These are phyloP conservation scores for Xenentodon cancila DNA, from an alignment of 2,797 vertebrate species.

Conservation along the genomic window DNA sequence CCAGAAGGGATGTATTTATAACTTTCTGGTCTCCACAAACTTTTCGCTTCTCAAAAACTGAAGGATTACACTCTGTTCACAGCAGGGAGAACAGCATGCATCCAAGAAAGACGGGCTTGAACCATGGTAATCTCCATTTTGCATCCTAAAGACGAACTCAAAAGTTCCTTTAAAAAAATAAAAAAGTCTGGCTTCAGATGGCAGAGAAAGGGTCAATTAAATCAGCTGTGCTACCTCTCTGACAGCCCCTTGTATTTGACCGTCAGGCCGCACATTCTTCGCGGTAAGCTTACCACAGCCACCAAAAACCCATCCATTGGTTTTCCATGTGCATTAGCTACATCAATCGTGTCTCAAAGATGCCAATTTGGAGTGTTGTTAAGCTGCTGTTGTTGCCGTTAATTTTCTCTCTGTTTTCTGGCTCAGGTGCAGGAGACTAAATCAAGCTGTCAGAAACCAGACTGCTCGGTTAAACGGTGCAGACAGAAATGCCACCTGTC, in stretches of 20 bases:
- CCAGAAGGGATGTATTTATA: conserved; percentile 69
- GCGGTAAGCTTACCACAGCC: conserved; percentile 20
- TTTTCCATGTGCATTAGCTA: conserved; percentile 52
- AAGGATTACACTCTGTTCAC: conserved; percentile 76
- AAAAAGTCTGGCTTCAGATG: conserved; percentile 26
- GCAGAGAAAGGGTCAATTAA: conserved; percentile 30
- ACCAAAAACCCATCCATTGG: conserved; percentile 34
- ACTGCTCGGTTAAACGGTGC: conserved; percentile 75
- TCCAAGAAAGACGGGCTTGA: conserved; percentile 55
- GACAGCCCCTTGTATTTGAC: conserved; percentile 24
- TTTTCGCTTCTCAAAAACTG: conserved; percentile 77
- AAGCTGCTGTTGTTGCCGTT: conserved; percentile 55
- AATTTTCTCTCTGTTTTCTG: conserved; percentile 61
- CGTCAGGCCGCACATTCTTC: conserved; percentile 15
- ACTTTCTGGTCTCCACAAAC: conserved; percentile 76
- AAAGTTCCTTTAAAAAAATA: conserved; percentile 42
- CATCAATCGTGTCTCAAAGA: conserved; percentile 65
- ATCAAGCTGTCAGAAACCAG: conserved; percentile 80
- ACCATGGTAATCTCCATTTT: conserved; percentile 61
- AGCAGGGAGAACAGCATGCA: conserved; percentile 67
- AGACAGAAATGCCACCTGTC: conserved; percentile 80
- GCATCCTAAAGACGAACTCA: conserved; percentile 45
- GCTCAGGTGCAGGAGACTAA: conserved; percentile 71
- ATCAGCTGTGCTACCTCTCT: conserved; percentile 33
- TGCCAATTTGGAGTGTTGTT: conserved; percentile 62